A percentile compares a stretch with the other conserved stretches of the same genome.
Evolutionary conservation across 53 echinoderm and acorn worm species (phyloP).

Genomic region (Glandiceps talaboti): DNA sequence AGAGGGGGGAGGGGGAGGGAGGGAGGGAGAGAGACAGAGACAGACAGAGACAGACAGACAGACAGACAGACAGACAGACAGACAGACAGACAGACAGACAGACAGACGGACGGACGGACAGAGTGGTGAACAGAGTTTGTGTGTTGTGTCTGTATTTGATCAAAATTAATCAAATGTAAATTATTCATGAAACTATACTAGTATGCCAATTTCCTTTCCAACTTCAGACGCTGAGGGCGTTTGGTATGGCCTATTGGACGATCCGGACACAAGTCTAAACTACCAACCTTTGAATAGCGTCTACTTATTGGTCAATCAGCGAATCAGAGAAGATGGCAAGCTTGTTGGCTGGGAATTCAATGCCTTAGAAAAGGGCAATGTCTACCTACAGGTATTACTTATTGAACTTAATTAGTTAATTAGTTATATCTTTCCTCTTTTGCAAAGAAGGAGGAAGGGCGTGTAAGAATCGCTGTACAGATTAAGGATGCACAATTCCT

Average conservation of each 20-base stretch:
- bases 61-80: slow-evolving; percentile 3
- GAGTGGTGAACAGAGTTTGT: no score
- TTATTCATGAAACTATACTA: no score
- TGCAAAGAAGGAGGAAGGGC: no score
- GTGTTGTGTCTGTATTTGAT: no score
- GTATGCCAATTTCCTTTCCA: no score
- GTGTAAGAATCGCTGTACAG: no score
- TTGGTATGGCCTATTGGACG: slow-evolving; percentile 4
- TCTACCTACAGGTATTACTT: slow-evolving; percentile 10
- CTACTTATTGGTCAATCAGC: slow-evolving; percentile 4
- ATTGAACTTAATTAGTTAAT: no score
- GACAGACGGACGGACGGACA: not conserved
- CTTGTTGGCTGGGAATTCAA: slow-evolving; percentile 26
- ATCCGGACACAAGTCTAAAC: not conserved
- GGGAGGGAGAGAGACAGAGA: not conserved
- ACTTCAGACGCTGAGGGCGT: slow-evolving; percentile 9
- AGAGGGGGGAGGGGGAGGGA: not conserved
- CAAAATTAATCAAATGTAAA: no score
- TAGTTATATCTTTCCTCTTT: no score
- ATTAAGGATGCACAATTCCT: no score
- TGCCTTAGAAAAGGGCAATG: not conserved
- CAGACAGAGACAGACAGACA: slow-evolving; percentile 2
- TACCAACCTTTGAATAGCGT: not conserved
- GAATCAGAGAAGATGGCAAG: not conserved
- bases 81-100: not conserved